Conservation (phyloP, 1,140 invertebrate species). For the Brachionus koreanus region DNA sequence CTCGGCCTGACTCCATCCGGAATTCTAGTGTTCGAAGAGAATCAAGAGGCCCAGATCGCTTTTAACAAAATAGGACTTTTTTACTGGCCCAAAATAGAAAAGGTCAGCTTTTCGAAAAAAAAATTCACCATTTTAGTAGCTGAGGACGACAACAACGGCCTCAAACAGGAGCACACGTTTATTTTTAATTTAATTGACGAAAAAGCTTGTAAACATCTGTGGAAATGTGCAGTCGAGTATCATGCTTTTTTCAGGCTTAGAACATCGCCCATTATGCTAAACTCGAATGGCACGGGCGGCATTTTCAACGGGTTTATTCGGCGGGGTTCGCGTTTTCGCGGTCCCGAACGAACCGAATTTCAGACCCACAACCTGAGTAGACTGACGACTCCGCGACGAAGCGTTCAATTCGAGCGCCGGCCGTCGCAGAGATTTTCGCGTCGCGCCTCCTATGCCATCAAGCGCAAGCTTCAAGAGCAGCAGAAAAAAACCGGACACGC, state of each 20-base stretch:
- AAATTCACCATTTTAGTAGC: slow-evolving; percentile 56
- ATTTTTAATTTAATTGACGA: slow-evolving; percentile 79
- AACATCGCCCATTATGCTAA: slow-evolving; percentile 64
- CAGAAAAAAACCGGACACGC: neutral
- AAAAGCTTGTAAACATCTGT: slow-evolving; percentile 93
- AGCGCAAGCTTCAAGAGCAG: slow-evolving; percentile 15
- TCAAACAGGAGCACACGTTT: slow-evolving; percentile 57
- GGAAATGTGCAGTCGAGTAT: slow-evolving; percentile 96
- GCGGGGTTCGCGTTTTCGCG: slow-evolving; percentile 91
- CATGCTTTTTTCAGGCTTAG: slow-evolving; percentile 91
- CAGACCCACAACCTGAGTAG: slow-evolving; percentile 69
- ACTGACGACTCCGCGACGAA: slow-evolving; percentile 77
- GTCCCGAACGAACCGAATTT: slow-evolving; percentile 85
- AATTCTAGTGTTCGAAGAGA: slow-evolving; percentile 87
- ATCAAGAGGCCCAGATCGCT: slow-evolving; percentile 59
- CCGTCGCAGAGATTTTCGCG: slow-evolving; percentile 91
- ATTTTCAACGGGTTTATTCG: slow-evolving; percentile 90
- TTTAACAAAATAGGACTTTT: slow-evolving; percentile 87
- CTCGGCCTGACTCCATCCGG: slow-evolving; percentile 94
- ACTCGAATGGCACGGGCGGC: slow-evolving; percentile 64
- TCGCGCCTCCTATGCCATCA: slow-evolving; percentile 54
- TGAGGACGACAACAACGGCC: slow-evolving; percentile 55
- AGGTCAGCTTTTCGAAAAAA: slow-evolving; percentile 90
- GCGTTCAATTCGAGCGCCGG: slow-evolving; percentile 87
- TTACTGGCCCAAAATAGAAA: slow-evolving; percentile 71